These are phyloP conservation scores for Phlogophora meticulosa DNA, from an alignment of 2,888 invertebrate species.

Conservation along the genomic window DNA sequence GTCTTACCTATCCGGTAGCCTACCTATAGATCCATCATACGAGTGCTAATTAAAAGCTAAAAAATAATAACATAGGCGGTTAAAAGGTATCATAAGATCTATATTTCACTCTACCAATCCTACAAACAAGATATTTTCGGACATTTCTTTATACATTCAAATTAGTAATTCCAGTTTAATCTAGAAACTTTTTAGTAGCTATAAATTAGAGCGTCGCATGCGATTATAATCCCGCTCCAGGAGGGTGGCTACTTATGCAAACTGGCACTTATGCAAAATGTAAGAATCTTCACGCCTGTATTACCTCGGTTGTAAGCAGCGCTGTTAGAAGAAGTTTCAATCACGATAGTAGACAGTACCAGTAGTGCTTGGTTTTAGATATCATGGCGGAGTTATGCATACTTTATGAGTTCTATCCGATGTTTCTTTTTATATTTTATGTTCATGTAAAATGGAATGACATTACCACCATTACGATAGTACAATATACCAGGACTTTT, in stretches of 20 bases:
- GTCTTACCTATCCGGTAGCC: not conserved
- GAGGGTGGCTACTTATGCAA: constrained; percentile 62
- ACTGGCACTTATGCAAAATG: constrained; percentile 62
- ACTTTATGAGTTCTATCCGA: not conserved
- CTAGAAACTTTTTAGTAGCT: constrained; percentile 49
- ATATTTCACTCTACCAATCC: not conserved
- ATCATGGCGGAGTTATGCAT: not conserved
- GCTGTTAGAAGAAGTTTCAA: constrained; percentile 32
- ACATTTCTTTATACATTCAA: constrained; percentile 37
- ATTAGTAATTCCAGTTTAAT: constrained; percentile 51
- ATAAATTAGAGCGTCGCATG: constrained; percentile 60
- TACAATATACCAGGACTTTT: too few relatives aligned
- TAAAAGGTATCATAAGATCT: not conserved
- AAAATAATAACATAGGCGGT: constrained; percentile 21
- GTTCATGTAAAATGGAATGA: not conserved
- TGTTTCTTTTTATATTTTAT: not conserved
- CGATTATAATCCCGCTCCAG: constrained; percentile 59
- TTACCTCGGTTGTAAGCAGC: constrained; percentile 36
- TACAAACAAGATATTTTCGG: constrained; percentile 22
- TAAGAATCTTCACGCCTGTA: constrained; percentile 55
- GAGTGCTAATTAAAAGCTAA: constrained; percentile 15
- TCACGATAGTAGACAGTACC: constrained; percentile 6
- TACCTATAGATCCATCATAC: not conserved
- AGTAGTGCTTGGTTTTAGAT: not conserved
- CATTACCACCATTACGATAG: too few relatives aligned